Evolutionary conservation across 2,888 invertebrate species (phyloP).

Genomic region (Branchellion lobata): DNA sequence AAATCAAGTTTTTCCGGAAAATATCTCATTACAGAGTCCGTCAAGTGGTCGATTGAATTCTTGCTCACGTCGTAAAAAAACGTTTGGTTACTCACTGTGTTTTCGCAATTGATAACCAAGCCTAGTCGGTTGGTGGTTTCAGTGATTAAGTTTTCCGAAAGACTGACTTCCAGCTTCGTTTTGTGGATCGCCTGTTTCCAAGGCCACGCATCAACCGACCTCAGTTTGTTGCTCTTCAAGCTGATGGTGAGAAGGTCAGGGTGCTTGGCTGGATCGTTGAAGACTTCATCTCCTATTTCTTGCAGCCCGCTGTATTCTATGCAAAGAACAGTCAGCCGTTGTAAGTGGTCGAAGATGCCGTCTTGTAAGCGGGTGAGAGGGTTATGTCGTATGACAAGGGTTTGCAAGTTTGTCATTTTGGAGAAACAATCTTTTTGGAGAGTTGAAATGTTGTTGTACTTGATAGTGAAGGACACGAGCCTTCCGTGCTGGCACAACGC

Average conservation of each 20-base stretch:
- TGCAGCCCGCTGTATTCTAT: background rate
- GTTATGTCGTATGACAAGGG: background rate
- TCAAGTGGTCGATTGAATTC: conserved; percentile 18
- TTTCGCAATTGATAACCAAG: conserved; percentile 31
- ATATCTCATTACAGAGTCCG: background rate
- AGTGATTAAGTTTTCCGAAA: conserved; percentile 22
- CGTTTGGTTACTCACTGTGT: background rate
- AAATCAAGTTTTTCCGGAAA: background rate
- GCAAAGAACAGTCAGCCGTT: background rate
- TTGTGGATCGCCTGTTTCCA: background rate
- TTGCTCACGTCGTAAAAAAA: conserved; percentile 5
- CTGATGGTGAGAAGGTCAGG: background rate
- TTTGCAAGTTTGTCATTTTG: background rate
- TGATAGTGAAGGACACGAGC: background rate
- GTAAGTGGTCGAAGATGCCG: conserved; percentile 34
- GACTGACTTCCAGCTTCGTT: background rate
- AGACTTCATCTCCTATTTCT: conserved; percentile 24
- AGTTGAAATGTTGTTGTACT: background rate
- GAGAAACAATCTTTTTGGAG: conserved; percentile 29
- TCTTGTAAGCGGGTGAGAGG: conserved; percentile 8
- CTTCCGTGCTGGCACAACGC: conserved; percentile 1
- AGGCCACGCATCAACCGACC: conserved; percentile 34
- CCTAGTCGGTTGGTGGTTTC: conserved; percentile 4
- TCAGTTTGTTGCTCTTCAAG: background rate
- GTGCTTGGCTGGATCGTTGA: conserved; percentile 25